Conservation (phyloP, 2,888 invertebrate species). For the Agapostemon virescens region DNA sequence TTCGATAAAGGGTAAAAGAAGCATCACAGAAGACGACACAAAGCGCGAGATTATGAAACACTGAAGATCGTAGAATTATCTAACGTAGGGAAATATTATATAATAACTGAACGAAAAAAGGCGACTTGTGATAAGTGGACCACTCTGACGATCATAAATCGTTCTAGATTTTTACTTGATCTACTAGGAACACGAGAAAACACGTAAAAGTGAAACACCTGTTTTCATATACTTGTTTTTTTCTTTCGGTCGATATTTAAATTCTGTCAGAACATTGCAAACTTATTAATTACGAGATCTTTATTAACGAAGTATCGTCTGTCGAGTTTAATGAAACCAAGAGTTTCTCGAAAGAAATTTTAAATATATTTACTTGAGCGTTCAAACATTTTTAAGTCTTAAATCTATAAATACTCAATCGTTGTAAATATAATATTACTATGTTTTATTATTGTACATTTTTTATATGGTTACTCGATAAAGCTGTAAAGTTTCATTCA, state of each 20-base stretch:
- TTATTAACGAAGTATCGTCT: neutral
- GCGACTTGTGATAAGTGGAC: conserved; percentile 61
- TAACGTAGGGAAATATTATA: neutral
- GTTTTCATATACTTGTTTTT: neutral
- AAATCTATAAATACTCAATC: neutral
- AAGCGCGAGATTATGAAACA: conserved; percentile 17
- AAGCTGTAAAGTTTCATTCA: neutral
- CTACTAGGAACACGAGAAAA: conserved; percentile 7
- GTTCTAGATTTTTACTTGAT: conserved; percentile 20
- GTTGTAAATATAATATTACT: neutral
- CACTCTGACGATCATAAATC: conserved; percentile 37
- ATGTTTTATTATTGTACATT: neutral
- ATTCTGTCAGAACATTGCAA: neutral
- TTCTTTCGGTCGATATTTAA: conserved; percentile 4
- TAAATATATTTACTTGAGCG: neutral
- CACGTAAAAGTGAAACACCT: neutral
- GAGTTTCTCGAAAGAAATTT: neutral
- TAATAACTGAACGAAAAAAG: conserved; percentile 7
- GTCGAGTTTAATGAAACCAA: neutral
- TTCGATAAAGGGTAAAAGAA: conserved; percentile 22
- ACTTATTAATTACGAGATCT: neutral
- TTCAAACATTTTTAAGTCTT: neutral
- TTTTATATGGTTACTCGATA: neutral
- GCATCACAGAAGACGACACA: conserved; percentile 26
- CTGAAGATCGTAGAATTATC: conserved; percentile 18